Evolutionary conservation across 2,797 vertebrate species (phyloP).

Genomic region (Anas flavirostris): DNA sequence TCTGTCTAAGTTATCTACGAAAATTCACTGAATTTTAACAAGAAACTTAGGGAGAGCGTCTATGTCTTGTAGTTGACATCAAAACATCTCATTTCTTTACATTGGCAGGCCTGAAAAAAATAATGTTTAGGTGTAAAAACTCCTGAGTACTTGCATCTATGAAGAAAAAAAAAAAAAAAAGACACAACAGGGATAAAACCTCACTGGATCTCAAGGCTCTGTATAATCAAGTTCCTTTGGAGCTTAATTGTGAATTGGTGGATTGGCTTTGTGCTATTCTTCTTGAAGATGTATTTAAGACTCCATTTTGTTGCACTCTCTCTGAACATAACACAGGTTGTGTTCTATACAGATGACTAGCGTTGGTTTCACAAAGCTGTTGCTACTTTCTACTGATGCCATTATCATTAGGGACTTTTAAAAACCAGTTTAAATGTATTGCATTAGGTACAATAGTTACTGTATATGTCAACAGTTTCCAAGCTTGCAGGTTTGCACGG

Average conservation of each 20-base stretch:
- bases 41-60: neutral
- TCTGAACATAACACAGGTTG: neutral
- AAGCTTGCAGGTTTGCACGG: neutral
- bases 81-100: slow-evolving; percentile 3
- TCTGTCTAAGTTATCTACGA: neutral
- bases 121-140: neutral
- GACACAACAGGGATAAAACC: neutral
- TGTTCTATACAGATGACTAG: neutral
- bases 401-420: neutral
- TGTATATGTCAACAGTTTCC: neutral
- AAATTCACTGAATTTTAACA: neutral
- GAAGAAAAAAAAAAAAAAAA: neutral
- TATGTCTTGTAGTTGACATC: neutral
- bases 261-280: neutral
- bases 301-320: neutral
- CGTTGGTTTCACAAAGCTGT: neutral
- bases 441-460: neutral
- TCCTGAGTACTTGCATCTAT: neutral
- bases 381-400: neutral
- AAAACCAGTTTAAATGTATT: neutral
- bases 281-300: neutral
- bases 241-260: neutral
- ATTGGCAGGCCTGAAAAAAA: neutral
- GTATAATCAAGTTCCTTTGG: neutral
- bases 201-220: neutral